Evolutionary conservation across 2,888 invertebrate genomes (phyloP), one percentile per base, ranked within the genome.

Genomic region (Noctua fimbriata): DNA sequence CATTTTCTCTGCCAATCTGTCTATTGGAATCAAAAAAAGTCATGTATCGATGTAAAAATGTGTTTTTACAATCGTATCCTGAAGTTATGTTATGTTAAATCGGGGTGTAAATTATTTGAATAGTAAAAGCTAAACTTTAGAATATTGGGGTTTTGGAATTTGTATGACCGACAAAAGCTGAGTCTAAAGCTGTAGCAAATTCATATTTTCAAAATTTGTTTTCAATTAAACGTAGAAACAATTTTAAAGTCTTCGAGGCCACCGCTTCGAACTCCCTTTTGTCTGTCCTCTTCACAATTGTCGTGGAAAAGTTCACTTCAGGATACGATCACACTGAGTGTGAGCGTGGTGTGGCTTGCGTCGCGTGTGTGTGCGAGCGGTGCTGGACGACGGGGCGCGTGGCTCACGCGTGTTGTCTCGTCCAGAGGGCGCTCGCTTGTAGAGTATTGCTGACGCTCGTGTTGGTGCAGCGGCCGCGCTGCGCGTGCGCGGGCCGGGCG

Each of bases 381-480:
- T 36, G 60, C 80, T 84, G 84, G 85, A 81, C 81, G 71, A 80
- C 78, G 86, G 78, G 82, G 89, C 88, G 86, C 76, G 86, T 77
- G 81, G 82, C 89, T 93, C 92, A 94, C 93, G 95, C 93, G 93
- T 92, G 93, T 92, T 92, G 92, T 93, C 89, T 92, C 92, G 94
- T 91, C 90, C 93, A 93, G 94, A 93, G 92, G 94, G 94, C 93
- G 94, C 92, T 90, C 93, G 93, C 92, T 90, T 92, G 94, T 94
- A 94, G 93, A 90, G 92, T 87, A 90, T 89, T 79, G 83, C 84
- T 91, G 90, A 89, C 89, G 88, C 88, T 92, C 93, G 92, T 93
- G 93, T 88, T 95, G 90, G 70, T 69, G 96, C 97, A 97, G 97
- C 97, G 95, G 97, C 97, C 91, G 97, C 97, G 89, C 96, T 97